Conservation (phyloP, 1,140 invertebrate species). For the Triops cancriformis region DNA sequence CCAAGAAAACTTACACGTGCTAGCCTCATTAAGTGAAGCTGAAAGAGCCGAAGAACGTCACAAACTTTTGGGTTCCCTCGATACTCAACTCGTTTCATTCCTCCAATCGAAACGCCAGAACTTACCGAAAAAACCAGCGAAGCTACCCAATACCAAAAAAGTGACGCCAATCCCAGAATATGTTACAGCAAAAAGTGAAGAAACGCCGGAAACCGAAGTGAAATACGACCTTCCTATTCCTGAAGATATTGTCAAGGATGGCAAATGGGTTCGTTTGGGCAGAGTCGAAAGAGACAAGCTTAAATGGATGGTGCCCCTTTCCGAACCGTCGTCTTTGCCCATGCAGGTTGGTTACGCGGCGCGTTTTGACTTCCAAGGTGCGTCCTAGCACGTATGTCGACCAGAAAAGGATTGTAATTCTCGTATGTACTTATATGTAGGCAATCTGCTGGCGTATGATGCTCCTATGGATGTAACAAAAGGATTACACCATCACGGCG, state of each 20-base stretch:
- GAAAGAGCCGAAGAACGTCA: slow-evolving; percentile 67
- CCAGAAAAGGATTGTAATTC: no score
- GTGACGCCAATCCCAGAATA: slow-evolving; percentile 14
- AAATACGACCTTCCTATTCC: slow-evolving; percentile 34
- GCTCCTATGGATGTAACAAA: slow-evolving; percentile 51
- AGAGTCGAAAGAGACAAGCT: slow-evolving; percentile 70
- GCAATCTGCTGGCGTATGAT: slow-evolving; percentile 57
- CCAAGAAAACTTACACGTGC: slow-evolving; percentile 56
- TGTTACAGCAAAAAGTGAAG: slow-evolving; percentile 31
- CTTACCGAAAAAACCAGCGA: slow-evolving; percentile 34
- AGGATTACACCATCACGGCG: slow-evolving; percentile 80
- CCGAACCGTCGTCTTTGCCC: background rate
- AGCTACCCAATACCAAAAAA: slow-evolving; percentile 32
- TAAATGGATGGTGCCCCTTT: slow-evolving; percentile 60
- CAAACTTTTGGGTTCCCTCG: slow-evolving; percentile 53
- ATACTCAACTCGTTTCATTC: slow-evolving; percentile 56
- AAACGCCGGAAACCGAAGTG: slow-evolving; percentile 32
- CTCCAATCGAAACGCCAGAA: slow-evolving; percentile 41
- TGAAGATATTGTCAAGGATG: slow-evolving; percentile 40
- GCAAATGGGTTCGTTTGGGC: slow-evolving; percentile 74
- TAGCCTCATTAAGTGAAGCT: slow-evolving; percentile 58
- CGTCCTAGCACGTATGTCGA: slow-evolving; percentile 25
- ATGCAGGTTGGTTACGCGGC: slow-evolving; percentile 58
- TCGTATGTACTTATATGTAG: slow-evolving; percentile 35
- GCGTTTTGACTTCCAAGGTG: slow-evolving; percentile 52